These are phyloP conservation scores for Machimus atricapillus DNA, from an alignment of 2,888 invertebrate genomes.

Conservation along the genomic window DNA sequence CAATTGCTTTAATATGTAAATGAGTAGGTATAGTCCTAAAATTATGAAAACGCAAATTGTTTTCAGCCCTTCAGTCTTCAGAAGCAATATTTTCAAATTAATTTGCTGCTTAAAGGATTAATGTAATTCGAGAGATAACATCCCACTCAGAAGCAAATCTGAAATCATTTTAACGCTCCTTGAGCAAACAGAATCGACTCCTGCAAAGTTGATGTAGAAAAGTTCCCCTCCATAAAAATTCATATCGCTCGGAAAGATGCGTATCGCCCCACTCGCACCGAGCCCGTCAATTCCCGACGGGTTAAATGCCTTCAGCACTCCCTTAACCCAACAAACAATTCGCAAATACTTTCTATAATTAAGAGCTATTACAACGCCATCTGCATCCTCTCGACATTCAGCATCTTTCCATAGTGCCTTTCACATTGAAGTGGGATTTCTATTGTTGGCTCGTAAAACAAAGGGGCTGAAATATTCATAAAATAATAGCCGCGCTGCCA, in stretches of 20 bases:
- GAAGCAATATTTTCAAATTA: background rate
- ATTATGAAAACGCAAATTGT: background rate
- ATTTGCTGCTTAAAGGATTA: background rate
- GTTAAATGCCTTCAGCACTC: constrained; percentile 38
- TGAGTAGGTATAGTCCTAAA: background rate
- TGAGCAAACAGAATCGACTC: constrained; percentile 15
- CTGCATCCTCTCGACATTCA: constrained; percentile 35
- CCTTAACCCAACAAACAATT: constrained; percentile 40
- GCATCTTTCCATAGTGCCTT: constrained; percentile 16
- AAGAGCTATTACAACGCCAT: constrained; percentile 43
- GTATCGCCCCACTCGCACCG: background rate
- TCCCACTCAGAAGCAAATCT: background rate
- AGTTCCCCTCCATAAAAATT: constrained; percentile 26
- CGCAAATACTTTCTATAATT: constrained; percentile 43
- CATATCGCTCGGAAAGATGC: background rate
- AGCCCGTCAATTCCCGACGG: constrained; percentile 9
- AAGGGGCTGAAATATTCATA: constrained; percentile 41
- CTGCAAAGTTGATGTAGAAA: background rate
- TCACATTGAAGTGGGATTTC: constrained; percentile 36
- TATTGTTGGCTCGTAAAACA: constrained; percentile 37
- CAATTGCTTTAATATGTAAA: too few relatives aligned
- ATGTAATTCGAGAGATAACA: background rate
- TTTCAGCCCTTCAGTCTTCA: background rate
- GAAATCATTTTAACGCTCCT: constrained; percentile 25
- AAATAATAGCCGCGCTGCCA: constrained; percentile 37